These are phyloP conservation scores for Drosophila infuscata DNA, from an alignment of 2,888 invertebrate genomes.

Conservation along the genomic window DNA sequence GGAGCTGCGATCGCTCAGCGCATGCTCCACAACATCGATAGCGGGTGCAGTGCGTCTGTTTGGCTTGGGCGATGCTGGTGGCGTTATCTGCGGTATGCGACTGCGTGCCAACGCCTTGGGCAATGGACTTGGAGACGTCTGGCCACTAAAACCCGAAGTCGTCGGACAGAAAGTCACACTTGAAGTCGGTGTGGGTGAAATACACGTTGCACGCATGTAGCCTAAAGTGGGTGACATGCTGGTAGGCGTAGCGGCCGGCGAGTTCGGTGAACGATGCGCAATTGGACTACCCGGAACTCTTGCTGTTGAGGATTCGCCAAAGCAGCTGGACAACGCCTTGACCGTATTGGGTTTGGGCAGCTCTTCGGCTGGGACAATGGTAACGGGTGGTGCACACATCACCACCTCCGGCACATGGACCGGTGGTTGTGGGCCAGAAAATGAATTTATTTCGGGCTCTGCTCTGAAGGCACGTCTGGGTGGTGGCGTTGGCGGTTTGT, in stretches of 20 bases:
- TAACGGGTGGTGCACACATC: slow-evolving; percentile 78
- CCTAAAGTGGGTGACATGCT: slow-evolving; percentile 1
- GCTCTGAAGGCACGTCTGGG: slow-evolving; percentile 45
- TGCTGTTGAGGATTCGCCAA: slow-evolving; percentile 45
- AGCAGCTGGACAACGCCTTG: slow-evolving; percentile 78
- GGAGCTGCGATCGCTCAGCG: slow-evolving; percentile 43
- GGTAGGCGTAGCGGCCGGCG: neutral
- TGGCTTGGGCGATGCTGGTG: slow-evolving; percentile 71
- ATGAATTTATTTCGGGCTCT: slow-evolving; percentile 4
- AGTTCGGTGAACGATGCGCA: neutral
- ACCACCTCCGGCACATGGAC: slow-evolving; percentile 70
- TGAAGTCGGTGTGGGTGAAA: slow-evolving; percentile 11
- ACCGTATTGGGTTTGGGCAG: slow-evolving; percentile 82
- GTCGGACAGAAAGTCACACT: slow-evolving; percentile 4
- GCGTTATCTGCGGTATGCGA: slow-evolving; percentile 78
- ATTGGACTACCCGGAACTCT: neutral
- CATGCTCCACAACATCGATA: slow-evolving; percentile 53
- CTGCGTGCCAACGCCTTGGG: slow-evolving; percentile 72
- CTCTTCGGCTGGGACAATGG: slow-evolving; percentile 78
- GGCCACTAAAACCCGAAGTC: neutral
- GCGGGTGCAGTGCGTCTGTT: slow-evolving; percentile 11
- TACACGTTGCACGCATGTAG: slow-evolving; percentile 1
- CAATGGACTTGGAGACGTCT: slow-evolving; percentile 23
- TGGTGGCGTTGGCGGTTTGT: slow-evolving; percentile 74
- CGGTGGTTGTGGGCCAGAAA: slow-evolving; percentile 2